Conservation (phyloP, 2,797 vertebrate genomes). For the Manis pentadactyla region DNA sequence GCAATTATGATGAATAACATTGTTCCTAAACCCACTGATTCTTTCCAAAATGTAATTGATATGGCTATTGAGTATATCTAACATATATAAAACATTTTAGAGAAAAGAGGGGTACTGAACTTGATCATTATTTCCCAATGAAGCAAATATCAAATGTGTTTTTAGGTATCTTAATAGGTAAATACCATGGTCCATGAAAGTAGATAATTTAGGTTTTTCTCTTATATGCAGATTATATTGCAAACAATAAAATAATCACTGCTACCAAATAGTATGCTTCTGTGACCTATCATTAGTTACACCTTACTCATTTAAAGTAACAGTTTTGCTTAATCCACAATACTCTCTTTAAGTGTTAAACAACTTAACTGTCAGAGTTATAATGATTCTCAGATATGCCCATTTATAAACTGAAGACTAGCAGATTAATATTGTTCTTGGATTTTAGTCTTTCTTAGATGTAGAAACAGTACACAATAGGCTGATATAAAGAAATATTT, state of each 20-base stretch:
- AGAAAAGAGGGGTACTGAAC: background rate
- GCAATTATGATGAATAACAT: background rate
- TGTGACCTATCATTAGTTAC: background rate
- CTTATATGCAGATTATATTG: background rate
- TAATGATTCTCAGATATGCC: background rate
- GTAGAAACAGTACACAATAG: background rate
- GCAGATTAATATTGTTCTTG: background rate
- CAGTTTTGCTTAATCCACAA: background rate
- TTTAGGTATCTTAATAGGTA: conserved; percentile 4
- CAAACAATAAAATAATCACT: background rate
- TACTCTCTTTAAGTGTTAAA: background rate
- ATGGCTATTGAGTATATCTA: background rate
- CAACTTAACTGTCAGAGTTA: background rate
- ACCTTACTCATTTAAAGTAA: background rate
- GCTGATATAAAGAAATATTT: background rate
- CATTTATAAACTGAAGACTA: background rate
- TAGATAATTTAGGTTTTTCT: background rate
- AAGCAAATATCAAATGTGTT: background rate
- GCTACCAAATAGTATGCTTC: background rate
- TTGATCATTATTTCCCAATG: background rate
- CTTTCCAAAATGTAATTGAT: background rate
- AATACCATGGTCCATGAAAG: background rate
- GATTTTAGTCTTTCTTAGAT: background rate
- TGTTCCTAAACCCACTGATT: background rate
- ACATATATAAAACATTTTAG: background rate